Conservation (phyloP, 2,797 vertebrate genomes). For the Pygocentrus nattereri region DNA sequence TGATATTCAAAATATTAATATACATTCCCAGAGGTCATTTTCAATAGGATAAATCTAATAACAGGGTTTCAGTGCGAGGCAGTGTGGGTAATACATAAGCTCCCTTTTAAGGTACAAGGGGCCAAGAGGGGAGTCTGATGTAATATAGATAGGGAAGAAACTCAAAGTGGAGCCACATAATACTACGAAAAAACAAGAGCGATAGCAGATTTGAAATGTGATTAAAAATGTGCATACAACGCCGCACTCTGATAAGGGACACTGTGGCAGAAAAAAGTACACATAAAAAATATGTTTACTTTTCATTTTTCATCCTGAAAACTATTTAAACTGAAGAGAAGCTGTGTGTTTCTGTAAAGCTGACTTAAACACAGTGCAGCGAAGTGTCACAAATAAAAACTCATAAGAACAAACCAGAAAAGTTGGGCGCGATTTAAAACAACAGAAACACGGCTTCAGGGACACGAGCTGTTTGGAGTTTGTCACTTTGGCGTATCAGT, state of each 20-base stretch:
- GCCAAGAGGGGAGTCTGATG: slow-evolving; percentile 44
- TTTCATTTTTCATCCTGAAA: not conserved
- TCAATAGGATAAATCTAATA: slow-evolving; percentile 53
- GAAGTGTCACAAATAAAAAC: not conserved
- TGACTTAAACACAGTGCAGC: not conserved
- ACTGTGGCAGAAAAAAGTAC: not conserved
- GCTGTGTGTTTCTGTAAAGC: not conserved
- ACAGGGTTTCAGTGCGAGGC: slow-evolving; percentile 43
- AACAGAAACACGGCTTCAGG: not conserved
- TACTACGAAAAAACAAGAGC: slow-evolving; percentile 28
- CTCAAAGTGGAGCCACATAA: slow-evolving; percentile 35
- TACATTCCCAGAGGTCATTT: slow-evolving; percentile 55
- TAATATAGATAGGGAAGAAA: slow-evolving; percentile 51
- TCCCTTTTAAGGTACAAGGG: slow-evolving; percentile 45
- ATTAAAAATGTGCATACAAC: slow-evolving; percentile 47
- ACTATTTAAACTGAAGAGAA: not conserved
- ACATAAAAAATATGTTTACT: not conserved
- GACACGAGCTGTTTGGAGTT: not conserved
- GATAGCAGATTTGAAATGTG: slow-evolving; percentile 48
- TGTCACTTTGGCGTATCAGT: not conserved
- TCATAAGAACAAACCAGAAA: not conserved
- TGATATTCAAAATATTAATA: slow-evolving; percentile 52
- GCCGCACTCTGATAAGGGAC: slow-evolving; percentile 13
- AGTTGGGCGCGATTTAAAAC: not conserved
- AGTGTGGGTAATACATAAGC: slow-evolving; percentile 54